Conservation (phyloP, 2,888 invertebrate species). For the Drosophila dives region DNA sequence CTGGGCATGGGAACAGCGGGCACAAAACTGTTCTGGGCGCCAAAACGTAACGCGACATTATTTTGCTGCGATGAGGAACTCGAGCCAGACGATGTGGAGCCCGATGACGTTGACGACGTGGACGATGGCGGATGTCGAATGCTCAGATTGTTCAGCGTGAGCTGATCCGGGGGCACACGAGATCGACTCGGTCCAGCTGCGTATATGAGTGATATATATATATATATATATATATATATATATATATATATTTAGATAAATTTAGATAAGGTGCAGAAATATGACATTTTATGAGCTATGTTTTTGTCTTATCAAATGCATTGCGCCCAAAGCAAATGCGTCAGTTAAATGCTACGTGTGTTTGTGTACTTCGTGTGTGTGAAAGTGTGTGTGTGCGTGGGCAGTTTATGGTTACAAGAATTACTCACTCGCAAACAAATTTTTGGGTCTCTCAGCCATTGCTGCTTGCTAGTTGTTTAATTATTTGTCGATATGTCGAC, state of each 20-base stretch:
- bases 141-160: constrained; percentile 81
- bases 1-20: constrained; percentile 49
- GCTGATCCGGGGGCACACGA: constrained; percentile 82
- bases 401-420: constrained; percentile 33
- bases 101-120: constrained; percentile 82
- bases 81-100: constrained; percentile 81
- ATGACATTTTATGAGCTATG: constrained; percentile 27
- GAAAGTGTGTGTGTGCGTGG: constrained; percentile 50
- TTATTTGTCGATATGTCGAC: constrained; percentile 41
- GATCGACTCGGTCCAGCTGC: constrained; percentile 75
- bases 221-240: not conserved
- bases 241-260: not conserved
- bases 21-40: constrained; percentile 57
- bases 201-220: not conserved
- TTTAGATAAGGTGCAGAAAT: constrained; percentile 28
- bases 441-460: constrained; percentile 85
- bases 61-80: constrained; percentile 82
- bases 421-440: constrained; percentile 82
- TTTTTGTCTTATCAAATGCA: constrained; percentile 68
- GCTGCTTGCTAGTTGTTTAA: constrained; percentile 26
- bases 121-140: constrained; percentile 81
- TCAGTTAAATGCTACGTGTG: constrained; percentile 38
- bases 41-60: constrained; percentile 78
- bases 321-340: constrained; percentile 51
- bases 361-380: constrained; percentile 23